Percentiles rank a stretch among this genome's conserved stretches.
Evolutionary conservation across 2,888 invertebrate species (phyloP).

Genomic region (Agrilus biguttatus): DNA sequence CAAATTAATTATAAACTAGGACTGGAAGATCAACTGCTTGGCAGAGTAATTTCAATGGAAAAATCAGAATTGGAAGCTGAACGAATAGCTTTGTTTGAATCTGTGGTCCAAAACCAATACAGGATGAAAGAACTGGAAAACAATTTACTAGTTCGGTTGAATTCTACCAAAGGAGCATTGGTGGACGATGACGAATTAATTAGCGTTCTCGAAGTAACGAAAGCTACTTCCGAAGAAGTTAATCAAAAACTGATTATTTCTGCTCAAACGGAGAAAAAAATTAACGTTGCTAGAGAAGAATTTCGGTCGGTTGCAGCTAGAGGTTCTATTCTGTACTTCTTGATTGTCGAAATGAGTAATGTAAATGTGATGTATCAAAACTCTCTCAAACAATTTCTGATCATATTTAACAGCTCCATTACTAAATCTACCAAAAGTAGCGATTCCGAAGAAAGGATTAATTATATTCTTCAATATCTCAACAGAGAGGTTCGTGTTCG

Average conservation of each 20-base stretch:
- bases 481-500: conserved; percentile 50
- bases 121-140: conserved; percentile 93
- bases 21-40: conserved; percentile 85
- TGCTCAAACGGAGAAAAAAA: conserved; percentile 87
- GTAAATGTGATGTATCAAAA: conserved; percentile 97
- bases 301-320: conserved; percentile 89
- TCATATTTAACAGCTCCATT: conserved; percentile 86
- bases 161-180: conserved; percentile 83
- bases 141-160: conserved; percentile 78
- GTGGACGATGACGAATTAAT: conserved; percentile 94
- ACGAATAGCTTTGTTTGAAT: conserved; percentile 82
- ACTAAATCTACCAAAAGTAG: conserved; percentile 77
- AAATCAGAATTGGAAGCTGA: conserved; percentile 92
- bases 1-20: conserved; percentile 32
- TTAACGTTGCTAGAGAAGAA: conserved; percentile 86
- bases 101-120: conserved; percentile 90
- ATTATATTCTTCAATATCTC: conserved; percentile 75
- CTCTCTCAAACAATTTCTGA: conserved; percentile 85
- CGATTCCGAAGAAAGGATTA: conserved; percentile 72
- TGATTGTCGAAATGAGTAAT: conserved; percentile 94
- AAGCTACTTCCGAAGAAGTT: conserved; percentile 85
- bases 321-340: conserved; percentile 87
- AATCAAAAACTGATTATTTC: conserved; percentile 86
- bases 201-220: conserved; percentile 65
- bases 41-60: conserved; percentile 89